Evolutionary conservation across 2,888 invertebrate species (phyloP), one percentile per base, ranked within the genome.

Genomic region (Euplagia quadripunctaria): DNA sequence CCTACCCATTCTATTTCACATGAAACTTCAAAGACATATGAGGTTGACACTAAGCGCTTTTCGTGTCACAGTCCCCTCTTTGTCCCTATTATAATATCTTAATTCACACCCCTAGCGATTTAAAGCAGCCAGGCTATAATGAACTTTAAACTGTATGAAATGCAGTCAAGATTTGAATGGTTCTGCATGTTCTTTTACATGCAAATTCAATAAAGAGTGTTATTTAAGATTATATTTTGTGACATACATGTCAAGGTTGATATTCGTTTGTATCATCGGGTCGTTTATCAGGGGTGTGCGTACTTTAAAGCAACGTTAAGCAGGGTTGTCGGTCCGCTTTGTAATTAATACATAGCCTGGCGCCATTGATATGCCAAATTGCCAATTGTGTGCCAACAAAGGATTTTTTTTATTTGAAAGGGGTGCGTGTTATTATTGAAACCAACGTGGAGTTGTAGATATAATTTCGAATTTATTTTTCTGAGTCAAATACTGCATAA

Each of bases 31-130:
- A 94, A 93, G 92, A 89, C 91, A 93, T 88, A 88, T 91, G 92
- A 92, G 89, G 90, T 92, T 94, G 95, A 95, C 95, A 95, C 92
- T 95, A 94, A 95, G 93, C 93, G 89, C 89, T 90, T 89, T 90
- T 84, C 88, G 90, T 91, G 92, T 92, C 89, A 92, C 91, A 91
- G 91, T 89, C 90, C 91, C 92, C 88, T 86, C 46, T 89, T 91
- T 90, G 87, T 89, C 90, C 91, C 93, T 90, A 91, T 91, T 89
- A 90, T 91, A 90, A 93, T 93, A 93, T 93, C 92, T 92, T 94
- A 94, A 95, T 95, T 95, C 94, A 95, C 95, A 95, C 95, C 94
- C 95, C 92, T 92, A 89, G 91, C 89, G 79, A 82, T 89, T 85
- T 82, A 77, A 65, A 16, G 0, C 11, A 5, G 31, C 17, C 78